Evolutionary conservation across 2,888 invertebrate species (phyloP).

Genomic region (Synanthedon formicaeformis): DNA sequence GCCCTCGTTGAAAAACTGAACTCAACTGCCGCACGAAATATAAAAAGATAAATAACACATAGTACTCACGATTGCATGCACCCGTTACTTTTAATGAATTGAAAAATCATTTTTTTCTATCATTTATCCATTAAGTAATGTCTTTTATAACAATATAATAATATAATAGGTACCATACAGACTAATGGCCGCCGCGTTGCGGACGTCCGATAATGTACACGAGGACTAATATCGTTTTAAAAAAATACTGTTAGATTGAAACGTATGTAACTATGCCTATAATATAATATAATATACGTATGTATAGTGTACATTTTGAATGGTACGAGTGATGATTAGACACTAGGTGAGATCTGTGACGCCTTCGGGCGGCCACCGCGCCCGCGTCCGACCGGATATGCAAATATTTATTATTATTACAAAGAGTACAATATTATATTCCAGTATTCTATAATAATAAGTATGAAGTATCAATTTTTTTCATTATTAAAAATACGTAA

Average conservation of each 20-base stretch:
- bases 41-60: constrained; percentile 70
- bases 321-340: constrained; percentile 62
- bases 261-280: constrained; percentile 62
- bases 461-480: constrained; percentile 63
- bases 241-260: constrained; percentile 72
- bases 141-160: constrained; percentile 62
- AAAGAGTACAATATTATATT: constrained; percentile 35
- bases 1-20: constrained; percentile 61
- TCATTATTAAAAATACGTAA: constrained; percentile 71
- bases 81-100: constrained; percentile 63
- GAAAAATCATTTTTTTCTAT: constrained; percentile 63
- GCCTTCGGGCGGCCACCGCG: constrained; percentile 43
- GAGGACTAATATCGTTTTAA: constrained; percentile 71
- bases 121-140: constrained; percentile 59
- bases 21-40: constrained; percentile 61
- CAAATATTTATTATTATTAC: constrained; percentile 54
- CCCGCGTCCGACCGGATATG: constrained; percentile 63
- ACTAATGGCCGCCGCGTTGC: constrained; percentile 50
- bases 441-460: constrained; percentile 20
- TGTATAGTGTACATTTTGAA: constrained; percentile 53
- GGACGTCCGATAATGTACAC: constrained; percentile 61
- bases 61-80: constrained; percentile 66
- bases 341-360: constrained; percentile 68
- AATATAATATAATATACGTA: constrained; percentile 56
- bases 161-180: constrained; percentile 52